Conservation (phyloP, 1,140 invertebrate genomes). For the Rhynchophorus ferrugineus region DNA sequence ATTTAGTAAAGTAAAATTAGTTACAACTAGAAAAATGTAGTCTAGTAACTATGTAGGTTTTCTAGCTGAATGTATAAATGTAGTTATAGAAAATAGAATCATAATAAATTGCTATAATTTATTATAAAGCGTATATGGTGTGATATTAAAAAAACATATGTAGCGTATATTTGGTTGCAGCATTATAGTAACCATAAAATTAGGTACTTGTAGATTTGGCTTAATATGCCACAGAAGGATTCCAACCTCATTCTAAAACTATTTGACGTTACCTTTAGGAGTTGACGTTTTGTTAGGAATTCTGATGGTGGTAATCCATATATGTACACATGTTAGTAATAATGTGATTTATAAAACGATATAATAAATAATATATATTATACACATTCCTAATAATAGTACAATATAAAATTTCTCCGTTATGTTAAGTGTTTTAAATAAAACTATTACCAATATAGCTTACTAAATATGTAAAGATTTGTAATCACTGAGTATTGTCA, state of each 20-base stretch:
- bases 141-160: too few species aligned
- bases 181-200: too few species aligned
- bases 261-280: too few species aligned
- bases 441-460: neutral
- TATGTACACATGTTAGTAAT: constrained; percentile 21
- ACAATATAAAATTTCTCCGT: constrained; percentile 12
- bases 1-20: too few species aligned
- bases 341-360: constrained; percentile 21
- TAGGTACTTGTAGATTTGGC: neutral
- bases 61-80: too few species aligned
- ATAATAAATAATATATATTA: constrained; percentile 2
- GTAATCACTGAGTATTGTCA: too few species aligned
- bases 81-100: too few species aligned
- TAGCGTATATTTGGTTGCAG: too few species aligned
- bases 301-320: neutral
- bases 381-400: constrained; percentile 16
- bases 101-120: too few species aligned
- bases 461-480: neutral
- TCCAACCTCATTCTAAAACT: neutral
- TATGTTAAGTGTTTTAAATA: neutral
- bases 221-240: neutral
- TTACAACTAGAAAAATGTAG: too few species aligned
- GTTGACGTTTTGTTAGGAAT: neutral
- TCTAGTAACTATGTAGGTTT: too few species aligned
- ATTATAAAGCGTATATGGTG: too few species aligned